Percentiles rank a stretch among this genome's conserved stretches.
phyloP scores from a whole-genome alignment of 2,113 vertebrate species.

The Periophthalmus modestus region DNA sequence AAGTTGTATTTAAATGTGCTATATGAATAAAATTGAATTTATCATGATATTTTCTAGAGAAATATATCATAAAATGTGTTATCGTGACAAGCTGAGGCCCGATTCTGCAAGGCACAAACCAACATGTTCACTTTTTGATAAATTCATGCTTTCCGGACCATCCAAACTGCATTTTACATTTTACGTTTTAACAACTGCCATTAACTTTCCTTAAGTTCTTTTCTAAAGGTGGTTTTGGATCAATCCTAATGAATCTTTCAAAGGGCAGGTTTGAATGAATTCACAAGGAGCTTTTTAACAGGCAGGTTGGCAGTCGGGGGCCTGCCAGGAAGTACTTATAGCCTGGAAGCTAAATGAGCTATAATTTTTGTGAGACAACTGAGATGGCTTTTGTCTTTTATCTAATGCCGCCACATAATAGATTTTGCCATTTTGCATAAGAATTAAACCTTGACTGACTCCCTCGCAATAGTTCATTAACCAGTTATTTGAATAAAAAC shows the following conservation, averaged over 20 bases:
- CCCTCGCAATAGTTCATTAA: background rate
- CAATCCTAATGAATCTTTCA: constrained; percentile 78
- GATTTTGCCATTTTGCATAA: constrained; percentile 17
- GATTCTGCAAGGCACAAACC: constrained; percentile 51
- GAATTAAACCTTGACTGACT: background rate
- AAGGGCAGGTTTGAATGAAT: constrained; percentile 56
- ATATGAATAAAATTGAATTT: background rate
- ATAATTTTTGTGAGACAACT: constrained; percentile 57
- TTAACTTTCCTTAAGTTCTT: constrained; percentile 69
- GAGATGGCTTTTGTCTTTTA: constrained; percentile 43
- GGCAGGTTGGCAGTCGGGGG: constrained; percentile 59
- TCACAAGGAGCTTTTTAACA: constrained; percentile 68
- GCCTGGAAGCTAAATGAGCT: constrained; percentile 62
- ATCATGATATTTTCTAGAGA: background rate
- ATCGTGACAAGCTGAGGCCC: background rate
- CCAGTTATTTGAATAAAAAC: background rate
- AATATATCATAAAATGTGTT: background rate
- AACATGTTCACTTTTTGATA: constrained; percentile 64
- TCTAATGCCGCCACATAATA: constrained; percentile 34
- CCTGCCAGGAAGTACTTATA: constrained; percentile 15
- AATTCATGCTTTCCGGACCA: constrained; percentile 53
- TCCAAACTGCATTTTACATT: constrained; percentile 38
- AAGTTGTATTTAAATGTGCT: too few species aligned
- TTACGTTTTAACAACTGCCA: constrained; percentile 55
- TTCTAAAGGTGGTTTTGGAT: constrained; percentile 71